Evolutionary conservation across 2,888 invertebrate species (phyloP), one percentile per base, ranked within the genome.

Genomic region (Rhorus exstirpatorius): DNA sequence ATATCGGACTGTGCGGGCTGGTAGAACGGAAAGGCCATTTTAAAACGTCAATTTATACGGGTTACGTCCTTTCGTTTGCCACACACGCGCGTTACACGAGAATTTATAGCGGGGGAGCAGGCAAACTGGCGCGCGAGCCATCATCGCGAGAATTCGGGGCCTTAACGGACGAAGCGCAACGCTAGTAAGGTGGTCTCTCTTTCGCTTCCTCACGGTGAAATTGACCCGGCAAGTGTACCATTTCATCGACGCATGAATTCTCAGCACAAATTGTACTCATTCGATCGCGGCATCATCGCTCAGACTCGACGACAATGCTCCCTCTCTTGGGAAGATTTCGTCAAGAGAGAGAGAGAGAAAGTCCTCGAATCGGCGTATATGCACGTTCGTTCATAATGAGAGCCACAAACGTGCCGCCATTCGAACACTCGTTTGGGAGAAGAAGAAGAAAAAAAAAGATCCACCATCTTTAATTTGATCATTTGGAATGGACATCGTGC

Each of bases 381-480:
- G 78, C 44, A 61, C 70, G 41, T 35, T n/a, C 26, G 38, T 46
- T 61, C 19, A 79, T 84, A 84, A 84, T 84, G 83, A 81, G 83
- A 24, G 24, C 44, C 75, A 81, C 83, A 84, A 83, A 84, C 80
- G 78, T 49, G 81, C 84, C 84, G 84, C 76, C 81, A 58, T 63
- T 46, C 26, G 46, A 26, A 65, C 24, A 21, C 8, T 74, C 68
- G 41, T 74, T 51, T 14, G 14, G 19, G 31, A 10, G 58, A 41
- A n/a, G 35, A 58, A 38, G 60, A 21, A 61, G 14, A 60, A 53
- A 24, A 79, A 63, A 44, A 7, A 67, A 10, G 17, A 67, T 49
- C 17, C 49, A n/a, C 31, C 31, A 74, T 63, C 63, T 82, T 70
- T 49, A 49, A 63, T 79, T 70, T 60, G 26, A 71, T 72, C 61